These are phyloP conservation scores for Reticulitermes lucifugus DNA, from an alignment of 2,888 invertebrate genomes.

Conservation along the genomic window DNA sequence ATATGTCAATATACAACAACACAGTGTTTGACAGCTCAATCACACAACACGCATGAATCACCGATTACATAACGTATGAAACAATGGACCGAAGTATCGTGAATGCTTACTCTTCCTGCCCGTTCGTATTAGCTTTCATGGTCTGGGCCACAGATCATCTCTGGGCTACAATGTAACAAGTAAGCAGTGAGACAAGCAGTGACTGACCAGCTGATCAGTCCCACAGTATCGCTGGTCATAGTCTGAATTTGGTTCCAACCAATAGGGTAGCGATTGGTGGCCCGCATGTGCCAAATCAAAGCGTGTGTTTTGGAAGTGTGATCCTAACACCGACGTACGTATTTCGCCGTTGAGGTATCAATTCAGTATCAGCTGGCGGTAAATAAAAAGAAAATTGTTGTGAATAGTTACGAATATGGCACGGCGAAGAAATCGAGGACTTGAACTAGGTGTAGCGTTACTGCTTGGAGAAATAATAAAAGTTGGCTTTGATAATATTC, in stretches of 20 bases:
- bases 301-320: neutral
- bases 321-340: neutral
- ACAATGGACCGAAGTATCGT: no score
- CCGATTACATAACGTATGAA: neutral
- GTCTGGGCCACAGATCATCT: neutral
- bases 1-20: neutral
- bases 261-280: neutral
- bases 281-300: neutral
- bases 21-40: neutral
- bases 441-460: conserved; percentile 59
- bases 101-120: neutral
- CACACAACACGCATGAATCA: no score
- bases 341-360: neutral
- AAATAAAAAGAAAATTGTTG: neutral
- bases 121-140: neutral
- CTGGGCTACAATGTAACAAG: neutral
- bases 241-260: neutral
- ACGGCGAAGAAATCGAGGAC: conserved; percentile 54
- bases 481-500: conserved; percentile 66
- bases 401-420: neutral
- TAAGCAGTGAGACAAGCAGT: neutral
- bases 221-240: no score
- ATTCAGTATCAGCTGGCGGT: neutral
- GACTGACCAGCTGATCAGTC: neutral
- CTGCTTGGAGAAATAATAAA: conserved; percentile 61